Base-by-base conservation (phyloP, 2,888 invertebrate genomes). In the Drosophila meridionalis region DNA sequence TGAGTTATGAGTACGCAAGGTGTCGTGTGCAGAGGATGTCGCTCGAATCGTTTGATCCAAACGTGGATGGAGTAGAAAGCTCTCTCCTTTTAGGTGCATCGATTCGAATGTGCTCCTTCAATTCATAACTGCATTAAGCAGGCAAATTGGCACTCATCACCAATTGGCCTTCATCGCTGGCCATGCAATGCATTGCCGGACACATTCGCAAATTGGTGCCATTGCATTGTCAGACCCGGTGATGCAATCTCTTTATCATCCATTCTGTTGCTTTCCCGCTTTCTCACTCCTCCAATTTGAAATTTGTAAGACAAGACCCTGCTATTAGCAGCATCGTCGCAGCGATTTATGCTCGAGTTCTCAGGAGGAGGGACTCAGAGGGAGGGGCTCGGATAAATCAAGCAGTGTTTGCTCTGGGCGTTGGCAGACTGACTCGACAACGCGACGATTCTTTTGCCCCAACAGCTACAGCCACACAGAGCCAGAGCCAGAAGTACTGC, bases 341-440 rank as follows among this genome's bases (percentile, higher is more conserved):
- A 52, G 50, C 74, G 52, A 83, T 76, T 80, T 83, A 80, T 83
- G 71, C 36, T n/a, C 38, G 9, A 52, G 45, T 34, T 52, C 58
- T 4, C 20, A 20, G 20, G 20, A 1, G 20, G 20, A 20, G 20
- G 14, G 50, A 55, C 14, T 40, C 8, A 36, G 58, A 57, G 66
- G 71, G 73, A 72, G 78, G 63, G 50, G 43, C 48, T 36, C 50
- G 69, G 69, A 78, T 72, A 72, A 73, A 64, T 70, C 73, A 72
- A 62, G 61, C 75, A 64, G 70, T 79, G 76, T 79, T 84, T 84
- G 89, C 84, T 81, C 59, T 84, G 77, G 87, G 89, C 89, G 77
- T 73, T 80, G 71, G 69, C 82, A 69, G 67, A 57, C 58, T 55
- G 66, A 61, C 38, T 73, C 69, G 67, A 76, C 60, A 79, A 82